These are phyloP conservation scores for Acrobeloides nanus DNA, from an alignment of 2,888 invertebrate species.

Conservation along the genomic window DNA sequence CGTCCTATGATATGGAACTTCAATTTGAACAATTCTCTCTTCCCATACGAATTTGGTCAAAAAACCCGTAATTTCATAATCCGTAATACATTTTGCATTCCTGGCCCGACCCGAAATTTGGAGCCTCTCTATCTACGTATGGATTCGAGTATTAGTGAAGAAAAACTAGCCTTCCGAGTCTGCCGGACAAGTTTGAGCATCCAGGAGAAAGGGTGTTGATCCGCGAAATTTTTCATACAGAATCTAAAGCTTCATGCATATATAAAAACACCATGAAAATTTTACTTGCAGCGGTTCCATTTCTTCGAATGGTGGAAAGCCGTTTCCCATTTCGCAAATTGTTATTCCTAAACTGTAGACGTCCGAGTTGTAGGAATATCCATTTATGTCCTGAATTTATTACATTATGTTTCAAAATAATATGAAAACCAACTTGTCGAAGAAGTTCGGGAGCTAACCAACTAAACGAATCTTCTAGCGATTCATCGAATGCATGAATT, in stretches of 20 bases:
- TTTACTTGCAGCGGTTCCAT: conserved; percentile 79
- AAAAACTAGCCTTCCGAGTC: too few relatives aligned
- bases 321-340: conserved; percentile 79
- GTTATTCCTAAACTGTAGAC: conserved; percentile 83
- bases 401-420: conserved; percentile 1
- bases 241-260: too few relatives aligned
- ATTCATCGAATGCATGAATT: conserved; percentile 64
- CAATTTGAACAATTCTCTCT: too few relatives aligned
- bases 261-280: too few relatives aligned
- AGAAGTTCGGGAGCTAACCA: conserved; percentile 87
- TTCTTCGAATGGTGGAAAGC: conserved; percentile 65
- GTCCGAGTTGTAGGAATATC: conserved; percentile 81
- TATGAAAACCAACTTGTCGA: conserved; percentile 64
- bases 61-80: too few relatives aligned
- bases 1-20: too few relatives aligned
- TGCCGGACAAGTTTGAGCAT: conserved; percentile 63
- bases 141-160: too few relatives aligned
- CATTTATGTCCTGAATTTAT: conserved; percentile 65
- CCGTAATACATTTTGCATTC: too few relatives aligned
- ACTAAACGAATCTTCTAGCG: conserved; percentile 68
- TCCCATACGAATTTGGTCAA: too few relatives aligned
- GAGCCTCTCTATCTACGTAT: too few relatives aligned
- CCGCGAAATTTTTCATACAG: conserved; percentile 80
- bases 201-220: conserved; percentile 67
- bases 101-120: too few relatives aligned